Evolutionary conservation across 2,113 vertebrate genomes (phyloP).

Genomic region (Elephantulus edwardii): DNA sequence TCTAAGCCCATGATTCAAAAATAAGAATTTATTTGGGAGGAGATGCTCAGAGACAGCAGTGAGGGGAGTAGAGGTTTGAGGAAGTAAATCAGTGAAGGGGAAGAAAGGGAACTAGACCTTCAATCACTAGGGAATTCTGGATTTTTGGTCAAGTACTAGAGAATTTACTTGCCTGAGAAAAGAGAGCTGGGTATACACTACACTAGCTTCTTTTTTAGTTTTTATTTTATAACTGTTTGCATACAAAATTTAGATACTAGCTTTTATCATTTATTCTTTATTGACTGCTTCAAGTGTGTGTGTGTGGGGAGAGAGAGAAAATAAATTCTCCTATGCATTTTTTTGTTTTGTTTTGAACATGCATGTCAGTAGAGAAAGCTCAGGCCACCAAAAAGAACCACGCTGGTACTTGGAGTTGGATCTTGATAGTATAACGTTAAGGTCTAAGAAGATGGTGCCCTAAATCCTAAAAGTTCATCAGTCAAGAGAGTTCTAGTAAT

Average conservation of each 20-base stretch:
- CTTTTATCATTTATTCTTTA: too few species aligned
- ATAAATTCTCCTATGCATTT: neutral
- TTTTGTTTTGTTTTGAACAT: neutral
- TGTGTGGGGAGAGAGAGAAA: too few species aligned
- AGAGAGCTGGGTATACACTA: neutral
- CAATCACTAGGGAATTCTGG: neutral
- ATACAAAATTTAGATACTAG: too few species aligned
- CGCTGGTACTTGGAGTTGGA: neutral
- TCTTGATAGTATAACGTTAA: neutral
- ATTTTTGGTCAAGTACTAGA: neutral
- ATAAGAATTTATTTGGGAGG: neutral
- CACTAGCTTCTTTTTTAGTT: neutral
- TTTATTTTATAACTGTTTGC: too few species aligned
- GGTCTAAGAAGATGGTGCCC: neutral
- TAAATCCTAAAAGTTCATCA: neutral
- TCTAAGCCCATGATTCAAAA: neutral
- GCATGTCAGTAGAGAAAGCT: neutral
- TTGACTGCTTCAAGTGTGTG: neutral
- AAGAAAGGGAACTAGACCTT: neutral
- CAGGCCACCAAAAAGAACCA: neutral
- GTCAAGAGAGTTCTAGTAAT: neutral
- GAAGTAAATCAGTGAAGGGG: too few species aligned
- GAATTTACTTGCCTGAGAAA: neutral
- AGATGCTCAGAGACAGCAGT: neutral
- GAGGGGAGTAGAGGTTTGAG: neutral